Percentiles rank a stretch among this genome's conserved stretches.
phyloP scores from a whole-genome alignment of 2,888 invertebrate genomes.

The Epinotia nisella region DNA sequence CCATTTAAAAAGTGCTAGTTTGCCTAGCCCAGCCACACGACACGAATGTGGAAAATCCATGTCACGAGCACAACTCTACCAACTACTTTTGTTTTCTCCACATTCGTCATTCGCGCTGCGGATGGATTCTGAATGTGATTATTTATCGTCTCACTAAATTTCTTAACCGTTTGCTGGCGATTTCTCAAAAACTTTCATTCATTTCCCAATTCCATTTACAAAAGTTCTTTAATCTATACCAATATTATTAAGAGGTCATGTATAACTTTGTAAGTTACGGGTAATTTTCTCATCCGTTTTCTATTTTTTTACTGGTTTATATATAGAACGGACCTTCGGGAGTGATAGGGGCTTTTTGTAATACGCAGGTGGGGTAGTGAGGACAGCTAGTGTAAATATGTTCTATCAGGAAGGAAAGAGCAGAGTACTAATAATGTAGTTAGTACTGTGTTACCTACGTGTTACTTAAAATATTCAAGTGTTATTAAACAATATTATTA shows the following conservation, averaged over 20 bases:
- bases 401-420: constrained; percentile 1
- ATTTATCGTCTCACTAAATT: constrained; percentile 11
- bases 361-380: no score
- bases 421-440: not conserved
- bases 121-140: constrained; percentile 11
- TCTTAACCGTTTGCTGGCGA: not conserved
- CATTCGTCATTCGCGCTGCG: constrained; percentile 5
- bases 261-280: no score
- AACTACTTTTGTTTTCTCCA: constrained; percentile 8
- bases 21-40: not conserved
- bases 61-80: not conserved
- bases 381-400: no score
- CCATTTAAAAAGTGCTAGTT: not conserved
- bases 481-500: no score
- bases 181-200: not conserved
- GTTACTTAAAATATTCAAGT: not conserved
- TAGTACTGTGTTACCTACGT: not conserved
- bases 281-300: no score
- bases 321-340: not conserved
- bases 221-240: not conserved
- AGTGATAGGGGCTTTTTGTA: no score
- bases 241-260: no score
- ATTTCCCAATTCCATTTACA: not conserved
- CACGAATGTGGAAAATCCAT: constrained; percentile 9
- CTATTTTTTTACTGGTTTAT: not conserved